phyloP scores from a whole-genome alignment of 2,888 invertebrate genomes.

The Seira ritae region DNA sequence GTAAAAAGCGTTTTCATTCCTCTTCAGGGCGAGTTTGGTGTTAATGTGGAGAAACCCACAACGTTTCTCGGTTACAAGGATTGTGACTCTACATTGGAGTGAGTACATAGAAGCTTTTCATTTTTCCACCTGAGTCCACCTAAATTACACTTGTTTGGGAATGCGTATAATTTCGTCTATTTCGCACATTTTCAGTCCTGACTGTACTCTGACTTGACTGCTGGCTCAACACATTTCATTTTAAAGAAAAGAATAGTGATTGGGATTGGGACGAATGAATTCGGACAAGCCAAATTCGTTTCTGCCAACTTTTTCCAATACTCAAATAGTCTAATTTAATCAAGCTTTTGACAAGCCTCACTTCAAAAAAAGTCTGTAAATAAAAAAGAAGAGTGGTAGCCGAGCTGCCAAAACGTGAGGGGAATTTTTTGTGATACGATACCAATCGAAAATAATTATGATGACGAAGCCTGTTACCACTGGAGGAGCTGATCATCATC shows the following conservation, averaged over 20 bases:
- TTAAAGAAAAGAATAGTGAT: not conserved
- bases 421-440: not conserved
- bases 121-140: constrained; percentile 49
- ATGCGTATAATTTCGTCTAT: too few relatives aligned
- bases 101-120: constrained; percentile 15
- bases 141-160: not conserved
- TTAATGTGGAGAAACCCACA: constrained; percentile 9
- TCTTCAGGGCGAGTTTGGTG: constrained; percentile 6
- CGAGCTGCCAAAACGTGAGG: constrained; percentile 13
- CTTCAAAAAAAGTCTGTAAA: constrained; percentile 13
- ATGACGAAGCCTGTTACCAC: not conserved
- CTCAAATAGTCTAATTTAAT: constrained; percentile 6
- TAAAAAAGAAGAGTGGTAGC: too few relatives aligned
- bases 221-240: not conserved
- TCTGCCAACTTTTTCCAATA: not conserved
- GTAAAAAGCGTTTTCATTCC: not conserved
- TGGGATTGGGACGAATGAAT: not conserved
- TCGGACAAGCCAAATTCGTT: not conserved
- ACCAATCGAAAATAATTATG: constrained; percentile 17
- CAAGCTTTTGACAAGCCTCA: not conserved
- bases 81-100: constrained; percentile 36
- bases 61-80: constrained; percentile 16
- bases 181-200: not conserved
- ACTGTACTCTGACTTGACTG: not conserved
- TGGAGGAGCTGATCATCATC: not conserved